Evolutionary conservation across 2,113 vertebrate genomes (phyloP), one percentile per base, ranked within the genome.

Genomic region (Carassius gibelio): DNA sequence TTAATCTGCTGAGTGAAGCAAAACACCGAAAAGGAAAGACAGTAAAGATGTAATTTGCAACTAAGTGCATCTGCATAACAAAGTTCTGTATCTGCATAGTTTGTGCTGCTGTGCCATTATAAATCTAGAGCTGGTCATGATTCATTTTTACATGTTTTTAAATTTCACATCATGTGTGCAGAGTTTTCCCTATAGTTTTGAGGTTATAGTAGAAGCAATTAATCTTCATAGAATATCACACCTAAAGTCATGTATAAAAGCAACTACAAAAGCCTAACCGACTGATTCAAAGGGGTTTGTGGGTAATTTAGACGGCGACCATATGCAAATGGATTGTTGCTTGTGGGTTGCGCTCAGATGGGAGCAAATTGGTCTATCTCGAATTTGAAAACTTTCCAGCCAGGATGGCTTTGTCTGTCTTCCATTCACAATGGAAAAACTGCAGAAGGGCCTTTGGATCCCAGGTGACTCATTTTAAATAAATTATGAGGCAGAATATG

Each of bases 401-500:
- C 9, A 34, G 45, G 45, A 52, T 21, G 45, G 80, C 64, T 52
- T 69, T 81, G 80, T 81, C 62, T 36, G 80, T 69, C 45, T 81
- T 81, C 11, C 57, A 79, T 79, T 62, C 57, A 79, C 42, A 50
- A 8, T 42, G 77, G 4, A 52, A 69, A 69, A 81, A 34, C 45
- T 10, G 14, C n/a, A 45, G 23, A 81, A 48, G 14, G 21, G 38
- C 23, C 23, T 81, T 26, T 66, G 61, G 45, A 81, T 69, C 62
- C 64, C 64, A 69, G 80, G 80, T 52, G 80, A 81, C 61, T 68
- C 62, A 81, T 81, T 81, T 81, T 66, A 81, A 81, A 81, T 81
- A 36, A 69, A 81, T 69, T 52, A 69, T 66, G 42, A 52, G 38
- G 45, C 15, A 21, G 26, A 69, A 76, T 76, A 81, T 81, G 45